A percentile compares a stretch with the other conserved stretches of the same genome.
These are phyloP conservation scores for Cataglyphis livida DNA, from an alignment of 2,888 invertebrate genomes.

Conservation along the genomic window DNA sequence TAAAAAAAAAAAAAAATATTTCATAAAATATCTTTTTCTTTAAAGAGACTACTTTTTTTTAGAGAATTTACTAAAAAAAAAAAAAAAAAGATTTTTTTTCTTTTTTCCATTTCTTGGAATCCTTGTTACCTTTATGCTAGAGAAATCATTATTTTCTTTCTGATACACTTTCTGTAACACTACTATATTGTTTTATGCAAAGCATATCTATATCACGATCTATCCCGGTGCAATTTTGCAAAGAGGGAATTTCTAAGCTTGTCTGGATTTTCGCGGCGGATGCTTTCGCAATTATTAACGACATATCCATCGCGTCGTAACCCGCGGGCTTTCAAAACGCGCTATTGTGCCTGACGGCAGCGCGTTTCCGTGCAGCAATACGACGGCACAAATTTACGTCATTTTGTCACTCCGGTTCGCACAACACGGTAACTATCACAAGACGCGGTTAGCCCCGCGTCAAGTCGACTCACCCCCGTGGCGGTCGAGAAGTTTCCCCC, in stretches of 20 bases:
- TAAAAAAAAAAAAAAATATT: not conserved
- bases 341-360: slow-evolving; percentile 47
- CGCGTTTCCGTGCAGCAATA: slow-evolving; percentile 41
- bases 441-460: slow-evolving; percentile 50
- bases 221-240: slow-evolving; percentile 7
- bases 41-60: not conserved
- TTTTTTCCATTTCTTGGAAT: not conserved
- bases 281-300: slow-evolving; percentile 51
- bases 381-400: slow-evolving; percentile 52
- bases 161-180: not conserved
- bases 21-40: not conserved
- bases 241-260: slow-evolving; percentile 30
- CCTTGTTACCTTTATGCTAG: not conserved
- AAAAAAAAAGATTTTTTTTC: no score
- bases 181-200: not conserved
- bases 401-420: slow-evolving; percentile 44
- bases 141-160: not conserved
- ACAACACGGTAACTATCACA: slow-evolving; percentile 29
- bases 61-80: no score
- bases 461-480: slow-evolving; percentile 28
- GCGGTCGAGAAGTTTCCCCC: slow-evolving; percentile 21
- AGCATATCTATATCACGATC: not conserved
- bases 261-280: slow-evolving; percentile 25
- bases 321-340: slow-evolving; percentile 28
- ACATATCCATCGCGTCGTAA: slow-evolving; percentile 46